Percentiles rank a stretch among this genome's conserved stretches.
phyloP scores from a whole-genome alignment of 2,797 vertebrate genomes.

The Lagodon rhomboides region DNA sequence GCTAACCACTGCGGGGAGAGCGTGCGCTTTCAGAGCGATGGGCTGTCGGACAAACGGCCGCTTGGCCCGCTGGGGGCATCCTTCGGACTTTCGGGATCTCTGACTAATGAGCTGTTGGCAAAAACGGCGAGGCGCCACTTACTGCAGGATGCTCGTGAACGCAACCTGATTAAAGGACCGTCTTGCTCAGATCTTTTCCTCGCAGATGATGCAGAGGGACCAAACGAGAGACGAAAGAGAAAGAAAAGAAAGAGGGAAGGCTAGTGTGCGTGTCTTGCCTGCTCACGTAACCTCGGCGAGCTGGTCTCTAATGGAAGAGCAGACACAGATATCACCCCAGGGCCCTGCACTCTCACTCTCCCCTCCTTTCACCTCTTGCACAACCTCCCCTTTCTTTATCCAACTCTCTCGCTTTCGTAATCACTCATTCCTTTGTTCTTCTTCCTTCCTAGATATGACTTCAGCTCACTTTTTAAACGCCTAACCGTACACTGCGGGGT shows the following conservation, averaged over 20 bases:
- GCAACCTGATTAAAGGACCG: background rate
- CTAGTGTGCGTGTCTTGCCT: conserved; percentile 29
- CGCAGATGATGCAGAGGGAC: background rate
- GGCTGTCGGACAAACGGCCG: too few species aligned
- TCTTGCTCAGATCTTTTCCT: background rate
- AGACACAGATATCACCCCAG: conserved; percentile 69
- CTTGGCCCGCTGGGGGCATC: too few species aligned
- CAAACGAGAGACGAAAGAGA: background rate
- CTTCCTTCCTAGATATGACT: background rate
- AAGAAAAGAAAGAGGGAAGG: background rate
- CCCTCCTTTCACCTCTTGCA: conserved; percentile 52
- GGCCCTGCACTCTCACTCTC: conserved; percentile 58
- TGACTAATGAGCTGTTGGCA: too few species aligned
- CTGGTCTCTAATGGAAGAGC: conserved; percentile 72
- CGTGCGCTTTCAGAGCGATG: too few species aligned
- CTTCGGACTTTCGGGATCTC: too few species aligned
- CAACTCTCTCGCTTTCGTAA: conserved; percentile 42
- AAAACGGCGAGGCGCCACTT: background rate
- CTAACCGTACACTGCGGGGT: background rate
- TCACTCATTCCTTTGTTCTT: conserved; percentile 15
- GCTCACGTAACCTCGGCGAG: conserved; percentile 73
- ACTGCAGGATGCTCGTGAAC: background rate
- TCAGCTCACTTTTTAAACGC: background rate
- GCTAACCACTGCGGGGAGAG: too few species aligned
- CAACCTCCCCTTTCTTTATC: conserved; percentile 29